Evolutionary conservation across 2,113 vertebrate genomes (phyloP).

Genomic region (Hassar affinis): DNA sequence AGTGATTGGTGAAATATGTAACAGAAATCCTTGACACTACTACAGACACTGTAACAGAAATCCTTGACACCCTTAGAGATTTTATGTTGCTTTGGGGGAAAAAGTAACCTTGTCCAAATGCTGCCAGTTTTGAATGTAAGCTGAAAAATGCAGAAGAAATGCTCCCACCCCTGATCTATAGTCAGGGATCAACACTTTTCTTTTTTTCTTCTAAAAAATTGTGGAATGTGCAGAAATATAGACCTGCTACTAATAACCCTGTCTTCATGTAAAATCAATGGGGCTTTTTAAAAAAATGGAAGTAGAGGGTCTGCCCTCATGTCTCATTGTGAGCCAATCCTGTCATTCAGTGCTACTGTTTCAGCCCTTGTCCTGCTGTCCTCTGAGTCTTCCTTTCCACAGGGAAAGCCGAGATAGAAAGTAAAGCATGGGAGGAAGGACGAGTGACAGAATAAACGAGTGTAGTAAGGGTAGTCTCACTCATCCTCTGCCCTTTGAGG

Average conservation of each 20-base stretch:
- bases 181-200: neutral
- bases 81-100: neutral
- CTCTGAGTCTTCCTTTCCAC: neutral
- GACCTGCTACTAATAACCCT: neutral
- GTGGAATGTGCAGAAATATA: neutral
- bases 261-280: neutral
- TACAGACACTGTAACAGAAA: too few relatives aligned
- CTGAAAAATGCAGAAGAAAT: too few relatives aligned
- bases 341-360: constrained; percentile 13
- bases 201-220: neutral
- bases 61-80: too few relatives aligned
- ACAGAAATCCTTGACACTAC: too few relatives aligned
- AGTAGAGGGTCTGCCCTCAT: neutral
- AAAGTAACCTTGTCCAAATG: neutral
- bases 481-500: constrained; percentile 56
- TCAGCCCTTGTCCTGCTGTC: neutral
- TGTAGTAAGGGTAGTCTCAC: constrained; percentile 19
- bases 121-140: neutral
- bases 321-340: neutral
- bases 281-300: neutral
- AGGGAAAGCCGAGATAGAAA: neutral
- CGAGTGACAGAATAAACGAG: constrained; percentile 38
- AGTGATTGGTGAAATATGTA: too few relatives aligned
- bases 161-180: too few relatives aligned
- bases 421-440: constrained; percentile 27